Evolutionary conservation across 2,888 invertebrate genomes (phyloP).

Genomic region (Fabriciana adippe): DNA sequence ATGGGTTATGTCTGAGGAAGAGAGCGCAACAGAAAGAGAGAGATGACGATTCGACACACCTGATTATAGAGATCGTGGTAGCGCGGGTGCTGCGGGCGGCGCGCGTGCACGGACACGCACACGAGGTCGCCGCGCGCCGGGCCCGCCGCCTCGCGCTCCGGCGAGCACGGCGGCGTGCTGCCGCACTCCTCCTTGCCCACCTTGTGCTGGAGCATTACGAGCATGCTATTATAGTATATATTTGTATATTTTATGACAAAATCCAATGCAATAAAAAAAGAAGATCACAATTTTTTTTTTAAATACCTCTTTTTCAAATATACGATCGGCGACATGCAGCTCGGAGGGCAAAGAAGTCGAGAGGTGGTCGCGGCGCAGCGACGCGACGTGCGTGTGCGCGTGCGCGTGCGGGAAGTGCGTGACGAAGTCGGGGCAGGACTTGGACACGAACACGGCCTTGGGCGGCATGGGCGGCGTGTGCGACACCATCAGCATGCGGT

Average conservation of each 20-base stretch:
- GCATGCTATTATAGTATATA: too few species aligned
- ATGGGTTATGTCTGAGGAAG: too few species aligned
- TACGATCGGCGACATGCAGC: slow-evolving; percentile 48
- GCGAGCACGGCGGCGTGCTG: slow-evolving; percentile 86
- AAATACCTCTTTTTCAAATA: slow-evolving; percentile 47
- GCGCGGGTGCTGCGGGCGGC: slow-evolving; percentile 85
- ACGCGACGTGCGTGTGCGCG: slow-evolving; percentile 43
- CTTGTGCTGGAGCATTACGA: slow-evolving; percentile 19
- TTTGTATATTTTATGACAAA: background rate
- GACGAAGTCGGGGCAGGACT: slow-evolving; percentile 90
- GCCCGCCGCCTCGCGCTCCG: slow-evolving; percentile 71
- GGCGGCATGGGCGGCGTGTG: slow-evolving; percentile 75
- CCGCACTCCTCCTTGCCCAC: slow-evolving; percentile 50
- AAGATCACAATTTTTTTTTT: background rate
- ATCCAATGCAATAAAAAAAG: too few species aligned
- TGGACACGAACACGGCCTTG: slow-evolving; percentile 84
- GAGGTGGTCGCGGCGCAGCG: slow-evolving; percentile 48
- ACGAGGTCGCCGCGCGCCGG: slow-evolving; percentile 86
- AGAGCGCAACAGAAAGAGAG: too few species aligned
- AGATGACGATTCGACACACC: slow-evolving; percentile 45
- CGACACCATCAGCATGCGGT: slow-evolving; percentile 92
- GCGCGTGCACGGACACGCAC: slow-evolving; percentile 85
- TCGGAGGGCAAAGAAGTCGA: slow-evolving; percentile 62
- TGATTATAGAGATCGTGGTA: slow-evolving; percentile 85
- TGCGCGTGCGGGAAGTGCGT: slow-evolving; percentile 45